A percentile compares a stretch with the other conserved stretches of the same genome.
Conservation (phyloP, 1,140 invertebrate species). For the Marisa cornuarietis region DNA sequence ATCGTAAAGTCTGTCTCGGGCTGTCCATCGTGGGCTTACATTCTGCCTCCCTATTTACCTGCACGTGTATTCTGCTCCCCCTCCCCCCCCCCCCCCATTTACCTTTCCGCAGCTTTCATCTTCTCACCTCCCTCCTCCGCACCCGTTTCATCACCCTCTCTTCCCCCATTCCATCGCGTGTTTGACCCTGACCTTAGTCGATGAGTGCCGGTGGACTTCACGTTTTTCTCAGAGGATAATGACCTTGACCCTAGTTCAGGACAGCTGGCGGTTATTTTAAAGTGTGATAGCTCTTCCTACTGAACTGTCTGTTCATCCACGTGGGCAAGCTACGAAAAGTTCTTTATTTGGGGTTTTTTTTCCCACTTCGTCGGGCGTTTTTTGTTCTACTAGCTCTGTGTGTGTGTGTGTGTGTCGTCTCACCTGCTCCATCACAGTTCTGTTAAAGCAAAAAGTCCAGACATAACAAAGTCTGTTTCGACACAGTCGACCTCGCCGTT, state of each 20-base stretch:
- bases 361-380: background rate
- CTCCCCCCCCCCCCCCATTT: background rate
- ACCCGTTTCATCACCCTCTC: background rate
- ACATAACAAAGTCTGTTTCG: too few relatives aligned
- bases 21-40: background rate
- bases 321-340: background rate
- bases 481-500: too few relatives aligned
- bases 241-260: background rate
- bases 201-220: background rate
- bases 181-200: background rate
- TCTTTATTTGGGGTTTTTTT: too few relatives aligned
- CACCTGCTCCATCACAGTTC: too few relatives aligned
- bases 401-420: too few relatives aligned
- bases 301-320: background rate
- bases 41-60: background rate
- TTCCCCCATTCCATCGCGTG: background rate
- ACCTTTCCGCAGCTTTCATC: background rate
- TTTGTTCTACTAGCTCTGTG: too few relatives aligned
- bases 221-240: background rate
- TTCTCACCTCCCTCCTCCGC: background rate
- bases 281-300: background rate
- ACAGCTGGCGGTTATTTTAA: background rate
- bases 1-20: too few relatives aligned
- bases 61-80: background rate
- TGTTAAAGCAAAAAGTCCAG: too few relatives aligned